phyloP scores from a whole-genome alignment of 92 coral and sea anemone species.

The Actinostola sp. region DNA sequence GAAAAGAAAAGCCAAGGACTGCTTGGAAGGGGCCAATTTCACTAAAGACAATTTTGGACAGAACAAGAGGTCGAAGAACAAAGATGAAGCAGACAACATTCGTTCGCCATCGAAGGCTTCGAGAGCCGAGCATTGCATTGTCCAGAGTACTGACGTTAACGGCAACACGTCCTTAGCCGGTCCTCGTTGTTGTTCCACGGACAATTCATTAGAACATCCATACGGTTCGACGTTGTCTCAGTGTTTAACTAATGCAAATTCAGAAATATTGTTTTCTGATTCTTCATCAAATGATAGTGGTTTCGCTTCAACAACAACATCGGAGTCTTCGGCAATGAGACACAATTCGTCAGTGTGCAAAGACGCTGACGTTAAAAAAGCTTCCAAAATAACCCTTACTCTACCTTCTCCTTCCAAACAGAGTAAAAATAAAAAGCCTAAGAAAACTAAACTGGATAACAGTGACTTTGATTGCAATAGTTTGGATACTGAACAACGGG shows the following conservation, averaged over 20 bases:
- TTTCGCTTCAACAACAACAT: conserved; percentile 66
- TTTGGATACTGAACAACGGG: conserved; percentile 27
- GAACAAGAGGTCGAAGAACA: conserved; percentile 13
- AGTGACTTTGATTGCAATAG: not conserved
- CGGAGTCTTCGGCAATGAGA: not conserved
- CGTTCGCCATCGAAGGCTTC: conserved; percentile 27
- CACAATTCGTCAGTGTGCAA: conserved; percentile 19
- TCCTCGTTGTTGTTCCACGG: not conserved
- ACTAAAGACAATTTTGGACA: conserved; percentile 14
- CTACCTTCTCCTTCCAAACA: conserved; percentile 43
- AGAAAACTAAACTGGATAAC: conserved; percentile 31
- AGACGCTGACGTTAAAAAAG: not conserved
- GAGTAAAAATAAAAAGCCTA: conserved; percentile 47
- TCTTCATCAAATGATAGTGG: conserved; percentile 87
- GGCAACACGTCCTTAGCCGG: not conserved
- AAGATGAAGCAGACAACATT: not conserved
- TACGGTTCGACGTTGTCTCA: conserved; percentile 19
- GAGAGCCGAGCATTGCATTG: not conserved
- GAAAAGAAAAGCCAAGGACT: conserved; percentile 19
- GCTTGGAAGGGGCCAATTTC: not conserved
- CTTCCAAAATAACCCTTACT: not conserved
- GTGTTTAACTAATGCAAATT: conserved; percentile 51
- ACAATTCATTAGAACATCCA: conserved; percentile 7
- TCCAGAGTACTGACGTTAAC: not conserved
- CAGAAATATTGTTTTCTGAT: conserved; percentile 71